phyloP scores from a whole-genome alignment of 2,888 invertebrate species.

The Tyria jacobaeae region DNA sequence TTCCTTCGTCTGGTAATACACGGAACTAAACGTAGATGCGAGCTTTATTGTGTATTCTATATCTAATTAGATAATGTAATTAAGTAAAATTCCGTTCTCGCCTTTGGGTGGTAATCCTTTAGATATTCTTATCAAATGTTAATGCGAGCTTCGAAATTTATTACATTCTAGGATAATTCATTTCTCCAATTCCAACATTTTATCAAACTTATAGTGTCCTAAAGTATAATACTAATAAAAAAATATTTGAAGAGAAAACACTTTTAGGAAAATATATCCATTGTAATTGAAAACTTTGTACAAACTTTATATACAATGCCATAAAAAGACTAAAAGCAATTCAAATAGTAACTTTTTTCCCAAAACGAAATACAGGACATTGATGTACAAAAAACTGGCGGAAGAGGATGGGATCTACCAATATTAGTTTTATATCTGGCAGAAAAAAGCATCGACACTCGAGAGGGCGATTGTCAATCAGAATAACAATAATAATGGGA shows the following conservation, averaged over 20 bases:
- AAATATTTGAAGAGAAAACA: conserved; percentile 5
- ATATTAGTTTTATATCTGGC: conserved; percentile 85
- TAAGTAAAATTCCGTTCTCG: conserved; percentile 71
- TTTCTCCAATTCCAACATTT: conserved; percentile 33
- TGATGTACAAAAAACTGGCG: conserved; percentile 77
- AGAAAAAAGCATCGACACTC: conserved; percentile 80
- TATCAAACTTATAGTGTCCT: conserved; percentile 13
- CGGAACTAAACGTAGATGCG: conserved; percentile 71
- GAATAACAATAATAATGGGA: conserved; percentile 81
- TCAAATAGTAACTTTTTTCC: conserved; percentile 78
- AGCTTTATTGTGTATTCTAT: conserved; percentile 75
- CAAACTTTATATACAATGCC: conserved; percentile 58
- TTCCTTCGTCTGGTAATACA: conserved; percentile 48
- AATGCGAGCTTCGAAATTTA: conserved; percentile 49
- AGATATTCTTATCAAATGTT: conserved; percentile 67
- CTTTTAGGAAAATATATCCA: conserved; percentile 20
- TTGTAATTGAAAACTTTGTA: conserved; percentile 44
- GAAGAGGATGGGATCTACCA: conserved; percentile 86
- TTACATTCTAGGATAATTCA: conserved; percentile 40
- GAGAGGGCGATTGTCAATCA: conserved; percentile 81
- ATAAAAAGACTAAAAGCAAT: conserved; percentile 66
- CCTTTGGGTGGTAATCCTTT: conserved; percentile 77
- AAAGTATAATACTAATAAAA: conserved; percentile 9
- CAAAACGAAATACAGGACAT: conserved; percentile 69
- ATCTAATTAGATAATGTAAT: conserved; percentile 84